These are phyloP conservation scores for Turnix velox DNA, from an alignment of 2,113 vertebrate genomes.

Conservation along the genomic window DNA sequence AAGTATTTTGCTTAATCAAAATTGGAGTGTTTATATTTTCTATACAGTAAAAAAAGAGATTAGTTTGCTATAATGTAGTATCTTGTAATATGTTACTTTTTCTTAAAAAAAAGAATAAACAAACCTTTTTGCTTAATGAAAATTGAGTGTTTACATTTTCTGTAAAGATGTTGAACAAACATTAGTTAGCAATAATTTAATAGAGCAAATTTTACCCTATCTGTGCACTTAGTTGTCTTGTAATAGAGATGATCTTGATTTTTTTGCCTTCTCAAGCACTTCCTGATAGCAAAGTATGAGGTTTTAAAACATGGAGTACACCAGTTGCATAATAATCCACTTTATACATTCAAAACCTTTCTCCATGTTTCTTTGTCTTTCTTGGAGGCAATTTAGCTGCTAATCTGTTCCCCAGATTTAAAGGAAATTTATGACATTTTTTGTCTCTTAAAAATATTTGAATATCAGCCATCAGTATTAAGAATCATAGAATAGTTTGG, in stretches of 20 bases:
- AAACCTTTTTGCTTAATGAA: neutral
- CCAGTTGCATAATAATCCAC: neutral
- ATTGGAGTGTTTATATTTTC: neutral
- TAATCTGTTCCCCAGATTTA: neutral
- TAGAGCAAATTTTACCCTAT: neutral
- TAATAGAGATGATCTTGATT: neutral
- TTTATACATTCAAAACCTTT: neutral
- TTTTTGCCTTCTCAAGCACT: neutral
- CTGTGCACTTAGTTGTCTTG: neutral
- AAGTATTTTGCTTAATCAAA: neutral
- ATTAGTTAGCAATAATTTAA: neutral
- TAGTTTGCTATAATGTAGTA: neutral
- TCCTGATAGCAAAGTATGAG: neutral
- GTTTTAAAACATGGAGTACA: neutral
- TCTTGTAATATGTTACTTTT: neutral
- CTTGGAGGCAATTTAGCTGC: neutral
- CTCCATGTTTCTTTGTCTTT: neutral
- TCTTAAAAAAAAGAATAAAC: neutral
- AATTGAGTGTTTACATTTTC: neutral
- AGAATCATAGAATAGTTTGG: too few species aligned
- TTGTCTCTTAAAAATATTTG: neutral
- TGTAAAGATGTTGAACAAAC: neutral
- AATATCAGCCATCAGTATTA: neutral
- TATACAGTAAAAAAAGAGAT: neutral
- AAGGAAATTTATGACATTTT: neutral